Base-by-base conservation (phyloP, 2,797 vertebrate genomes). In the Buceros bicornis region DNA sequence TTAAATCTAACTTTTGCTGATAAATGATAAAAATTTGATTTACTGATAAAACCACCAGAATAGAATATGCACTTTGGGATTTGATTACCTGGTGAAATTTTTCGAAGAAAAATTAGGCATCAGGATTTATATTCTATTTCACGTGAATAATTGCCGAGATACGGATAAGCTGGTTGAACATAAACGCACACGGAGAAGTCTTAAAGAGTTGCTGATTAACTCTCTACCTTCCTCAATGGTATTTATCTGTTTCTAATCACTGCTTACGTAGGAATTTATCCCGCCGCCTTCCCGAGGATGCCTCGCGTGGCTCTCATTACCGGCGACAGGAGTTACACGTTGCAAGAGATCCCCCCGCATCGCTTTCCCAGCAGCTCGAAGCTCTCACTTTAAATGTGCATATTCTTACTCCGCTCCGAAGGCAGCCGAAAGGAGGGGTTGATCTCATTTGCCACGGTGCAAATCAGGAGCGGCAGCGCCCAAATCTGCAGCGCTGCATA, bases 1-100 rank as follows among this genome's bases (percentile, higher is more conserved):
- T 98, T 98, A 98, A 98, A 98, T 98, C 98, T 98, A 98, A 98
- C 97, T 97, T 98, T 97, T 96, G 97, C 97, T 98, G 97, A 98
- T 98, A 98, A 98, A 97, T 97, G 97, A 95, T 96, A 97, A 96
- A 96, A 98, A 98, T 97, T 91, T 97, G 97, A 98, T 97, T 97
- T 97, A 97, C 97, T 97, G 98, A 98, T 94, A 97, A 97, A 98
- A 97, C 90, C 86, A 82, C 53, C 3, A 1, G 73, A 97, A 97
- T 54, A 93, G 95, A 97, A 96, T 86, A 94, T 89, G 91, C 85
- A 82, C 74, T 90, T 96, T 21, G 40, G 87, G 82, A 96, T 95
- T 82, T 97, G 97, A 98, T 97, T 97, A 97, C 93, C 97, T 96
- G 62, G 90, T 87, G 82, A 94, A 93, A 84, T 67, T 93, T 97